Conservation (phyloP, 2,113 vertebrate species). For the Cacatua alba region DNA sequence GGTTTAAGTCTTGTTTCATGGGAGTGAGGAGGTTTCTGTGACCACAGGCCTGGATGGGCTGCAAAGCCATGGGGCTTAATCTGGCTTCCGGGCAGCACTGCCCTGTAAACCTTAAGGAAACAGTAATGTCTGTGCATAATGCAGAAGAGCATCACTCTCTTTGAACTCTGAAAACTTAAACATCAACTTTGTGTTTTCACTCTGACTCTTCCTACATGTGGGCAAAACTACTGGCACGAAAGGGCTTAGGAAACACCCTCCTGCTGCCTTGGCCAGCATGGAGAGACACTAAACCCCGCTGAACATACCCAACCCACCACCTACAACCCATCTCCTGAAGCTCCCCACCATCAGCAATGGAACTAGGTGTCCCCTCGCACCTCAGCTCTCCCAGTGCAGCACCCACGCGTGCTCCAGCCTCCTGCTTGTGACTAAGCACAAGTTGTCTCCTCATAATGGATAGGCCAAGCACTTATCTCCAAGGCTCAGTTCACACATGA, state of each 20-base stretch:
- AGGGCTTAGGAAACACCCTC: not conserved
- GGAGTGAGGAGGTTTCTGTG: not conserved
- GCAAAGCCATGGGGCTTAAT: not conserved
- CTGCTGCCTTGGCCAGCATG: rapidly evolving
- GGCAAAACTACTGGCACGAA: not conserved
- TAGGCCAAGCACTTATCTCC: rapidly evolving
- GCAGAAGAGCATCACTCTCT: not conserved
- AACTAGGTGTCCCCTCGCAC: not conserved
- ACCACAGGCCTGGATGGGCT: not conserved
- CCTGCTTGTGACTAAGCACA: not conserved
- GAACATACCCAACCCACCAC: rapidly evolving
- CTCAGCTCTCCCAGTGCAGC: not conserved
- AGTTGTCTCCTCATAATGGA: not conserved
- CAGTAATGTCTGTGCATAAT: not conserved
- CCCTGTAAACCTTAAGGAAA: not conserved
- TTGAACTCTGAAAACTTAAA: not conserved
- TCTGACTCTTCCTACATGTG: not conserved
- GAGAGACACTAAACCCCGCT: not conserved
- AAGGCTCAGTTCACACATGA: not conserved
- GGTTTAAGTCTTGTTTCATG: not conserved
- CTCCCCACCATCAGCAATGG: not conserved
- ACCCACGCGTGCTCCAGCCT: rapidly evolving
- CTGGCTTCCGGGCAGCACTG: not conserved
- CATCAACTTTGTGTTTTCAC: not conserved
- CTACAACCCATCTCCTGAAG: not conserved